These are phyloP conservation scores for Dynastes hyllus DNA, from an alignment of 2,888 invertebrate genomes.

Conservation along the genomic window DNA sequence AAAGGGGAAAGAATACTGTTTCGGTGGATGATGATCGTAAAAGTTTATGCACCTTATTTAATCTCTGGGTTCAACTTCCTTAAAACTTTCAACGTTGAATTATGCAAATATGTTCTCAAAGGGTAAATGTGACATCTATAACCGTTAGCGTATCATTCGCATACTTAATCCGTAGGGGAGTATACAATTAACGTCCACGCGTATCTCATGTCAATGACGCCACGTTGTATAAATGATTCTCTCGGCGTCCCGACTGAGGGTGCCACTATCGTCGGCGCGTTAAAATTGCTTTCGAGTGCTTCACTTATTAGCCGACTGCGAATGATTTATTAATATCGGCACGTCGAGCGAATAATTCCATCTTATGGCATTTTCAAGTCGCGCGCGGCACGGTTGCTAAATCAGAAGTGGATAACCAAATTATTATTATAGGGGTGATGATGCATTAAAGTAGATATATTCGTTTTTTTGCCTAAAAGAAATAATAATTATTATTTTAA, in stretches of 20 bases:
- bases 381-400: not conserved
- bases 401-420: not conserved
- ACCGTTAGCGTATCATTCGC: not conserved
- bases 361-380: not conserved
- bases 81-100: not conserved
- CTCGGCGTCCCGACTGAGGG: slow-evolving; percentile 8
- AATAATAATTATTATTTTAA: too few species aligned
- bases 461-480: not conserved
- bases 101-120: slow-evolving; percentile 16
- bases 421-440: not conserved
- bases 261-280: slow-evolving; percentile 11
- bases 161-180: not conserved
- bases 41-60: too few species aligned
- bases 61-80: too few species aligned
- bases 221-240: slow-evolving; percentile 56
- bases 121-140: not conserved
- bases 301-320: slow-evolving; percentile 45
- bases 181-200: not conserved
- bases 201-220: not conserved
- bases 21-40: too few species aligned
- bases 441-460: slow-evolving; percentile 5
- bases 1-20: too few species aligned
- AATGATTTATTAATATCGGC: slow-evolving; percentile 42
- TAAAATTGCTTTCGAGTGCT: slow-evolving; percentile 34
- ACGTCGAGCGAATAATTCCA: slow-evolving; percentile 27